Conservation (phyloP, 2,797 vertebrate species). For the Sardinella longiceps region DNA sequence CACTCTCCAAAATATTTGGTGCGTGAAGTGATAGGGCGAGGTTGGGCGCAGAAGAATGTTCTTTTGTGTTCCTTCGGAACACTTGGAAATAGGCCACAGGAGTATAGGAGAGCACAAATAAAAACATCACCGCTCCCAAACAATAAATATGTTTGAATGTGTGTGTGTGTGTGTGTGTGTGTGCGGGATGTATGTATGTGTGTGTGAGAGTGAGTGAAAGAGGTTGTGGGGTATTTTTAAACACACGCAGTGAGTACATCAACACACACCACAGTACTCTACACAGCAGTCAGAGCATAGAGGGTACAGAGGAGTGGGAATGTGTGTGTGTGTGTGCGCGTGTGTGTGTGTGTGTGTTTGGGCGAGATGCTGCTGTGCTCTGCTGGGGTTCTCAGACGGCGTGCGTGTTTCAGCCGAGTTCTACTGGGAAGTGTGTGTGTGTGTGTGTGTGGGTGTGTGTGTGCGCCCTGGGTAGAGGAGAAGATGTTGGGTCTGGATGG, state of each 20-base stretch:
- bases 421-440: too few relatives aligned
- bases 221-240: slow-evolving; percentile 14
- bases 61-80: neutral
- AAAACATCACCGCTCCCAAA: neutral
- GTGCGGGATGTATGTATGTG: too few relatives aligned
- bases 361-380: neutral
- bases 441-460: too few relatives aligned
- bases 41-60: neutral
- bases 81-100: neutral
- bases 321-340: neutral
- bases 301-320: neutral
- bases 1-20: slow-evolving; percentile 7
- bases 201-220: slow-evolving; percentile 9
- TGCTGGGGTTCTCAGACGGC: neutral
- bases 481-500: too few relatives aligned
- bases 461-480: too few relatives aligned
- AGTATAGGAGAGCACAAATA: neutral
- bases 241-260: neutral
- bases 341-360: neutral
- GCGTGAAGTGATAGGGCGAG: neutral
- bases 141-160: slow-evolving; percentile 20
- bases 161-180: slow-evolving; percentile 16
- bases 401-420: neutral
- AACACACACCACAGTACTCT: slow-evolving; percentile 9
- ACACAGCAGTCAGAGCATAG: neutral